Percentiles rank a stretch among this genome's conserved stretches.
Evolutionary conservation across 1,140 invertebrate genomes (phyloP).

Genomic region (Camponotus floridanus): DNA sequence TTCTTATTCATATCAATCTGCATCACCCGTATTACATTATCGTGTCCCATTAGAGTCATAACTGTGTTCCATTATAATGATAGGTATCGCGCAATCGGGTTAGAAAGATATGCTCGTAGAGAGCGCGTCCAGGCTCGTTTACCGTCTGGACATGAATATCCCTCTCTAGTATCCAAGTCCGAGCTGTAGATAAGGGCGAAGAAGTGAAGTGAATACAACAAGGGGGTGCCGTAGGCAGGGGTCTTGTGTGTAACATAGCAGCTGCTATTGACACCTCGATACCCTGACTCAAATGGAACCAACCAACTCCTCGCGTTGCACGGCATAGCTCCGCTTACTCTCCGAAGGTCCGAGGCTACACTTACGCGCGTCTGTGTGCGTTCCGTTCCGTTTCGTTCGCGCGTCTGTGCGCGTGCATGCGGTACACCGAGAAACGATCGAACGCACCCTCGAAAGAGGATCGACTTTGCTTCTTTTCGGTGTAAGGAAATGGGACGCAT

Average conservation of each 20-base stretch:
- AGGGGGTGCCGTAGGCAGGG: slow-evolving; percentile 80
- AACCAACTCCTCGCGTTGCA: slow-evolving; percentile 82
- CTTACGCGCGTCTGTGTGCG: slow-evolving; percentile 41
- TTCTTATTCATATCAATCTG: neutral
- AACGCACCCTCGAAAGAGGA: slow-evolving; percentile 64
- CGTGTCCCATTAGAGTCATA: slow-evolving; percentile 28
- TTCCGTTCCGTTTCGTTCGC: slow-evolving; percentile 56
- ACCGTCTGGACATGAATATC: slow-evolving; percentile 75
- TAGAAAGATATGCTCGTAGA: slow-evolving; percentile 46
- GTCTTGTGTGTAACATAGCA: slow-evolving; percentile 84
- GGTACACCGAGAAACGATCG: slow-evolving; percentile 63
- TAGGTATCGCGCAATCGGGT: slow-evolving; percentile 30
- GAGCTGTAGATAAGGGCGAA: slow-evolving; percentile 81
- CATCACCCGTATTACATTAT: neutral
- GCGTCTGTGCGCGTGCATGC: slow-evolving; percentile 56
- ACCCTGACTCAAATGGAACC: slow-evolving; percentile 85
- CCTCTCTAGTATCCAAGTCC: slow-evolving; percentile 73
- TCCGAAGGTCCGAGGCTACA: slow-evolving; percentile 68
- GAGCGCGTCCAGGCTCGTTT: slow-evolving; percentile 64
- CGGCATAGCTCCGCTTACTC: slow-evolving; percentile 77
- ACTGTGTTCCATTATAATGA: slow-evolving; percentile 34
- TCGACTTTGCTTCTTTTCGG: slow-evolving; percentile 42
- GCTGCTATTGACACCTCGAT: slow-evolving; percentile 86
- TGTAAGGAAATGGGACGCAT: slow-evolving; percentile 40
- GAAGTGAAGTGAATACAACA: slow-evolving; percentile 82